Evolutionary conservation across 2,888 invertebrate genomes (phyloP).

Genomic region (Caenorhabditis parvicauda): DNA sequence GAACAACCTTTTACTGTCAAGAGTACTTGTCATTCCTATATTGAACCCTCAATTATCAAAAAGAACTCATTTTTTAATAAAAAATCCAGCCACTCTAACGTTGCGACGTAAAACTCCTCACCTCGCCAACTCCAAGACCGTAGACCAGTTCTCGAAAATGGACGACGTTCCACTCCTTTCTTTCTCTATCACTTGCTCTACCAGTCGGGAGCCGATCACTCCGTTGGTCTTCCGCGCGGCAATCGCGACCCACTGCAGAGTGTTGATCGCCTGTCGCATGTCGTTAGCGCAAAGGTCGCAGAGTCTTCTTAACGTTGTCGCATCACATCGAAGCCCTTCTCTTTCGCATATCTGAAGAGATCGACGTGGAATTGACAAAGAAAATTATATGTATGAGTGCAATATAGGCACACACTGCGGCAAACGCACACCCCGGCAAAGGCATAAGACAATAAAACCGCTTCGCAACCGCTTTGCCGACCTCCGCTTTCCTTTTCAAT

Average conservation of each 20-base stretch:
- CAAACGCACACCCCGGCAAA: no score
- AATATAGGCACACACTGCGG: no score
- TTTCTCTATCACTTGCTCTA: conserved; percentile 28
- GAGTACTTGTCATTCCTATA: no score
- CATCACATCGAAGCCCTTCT: conserved; percentile 67
- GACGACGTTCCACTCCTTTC: conserved; percentile 21
- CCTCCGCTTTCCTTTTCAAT: no score
- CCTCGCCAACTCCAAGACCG: conserved; percentile 32
- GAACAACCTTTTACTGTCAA: no score
- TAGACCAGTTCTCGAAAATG: conserved; percentile 42
- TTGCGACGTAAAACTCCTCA: conserved; percentile 24
- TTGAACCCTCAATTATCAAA: no score
- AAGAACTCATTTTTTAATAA: neutral
- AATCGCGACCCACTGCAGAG: conserved; percentile 24
- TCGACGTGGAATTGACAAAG: no score
- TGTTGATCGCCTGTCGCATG: conserved; percentile 27
- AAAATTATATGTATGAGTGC: no score
- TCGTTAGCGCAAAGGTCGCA: conserved; percentile 25
- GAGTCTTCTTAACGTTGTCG: conserved; percentile 13
- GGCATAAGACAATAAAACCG: no score
- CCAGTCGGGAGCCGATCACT: conserved; percentile 10
- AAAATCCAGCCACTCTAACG: neutral
- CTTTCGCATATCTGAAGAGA: conserved; percentile 64
- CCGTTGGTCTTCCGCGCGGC: conserved; percentile 10
- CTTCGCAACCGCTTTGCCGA: no score